Evolutionary conservation across 2,113 vertebrate species (phyloP).

Genomic region (Pheucticus melanocephalus): DNA sequence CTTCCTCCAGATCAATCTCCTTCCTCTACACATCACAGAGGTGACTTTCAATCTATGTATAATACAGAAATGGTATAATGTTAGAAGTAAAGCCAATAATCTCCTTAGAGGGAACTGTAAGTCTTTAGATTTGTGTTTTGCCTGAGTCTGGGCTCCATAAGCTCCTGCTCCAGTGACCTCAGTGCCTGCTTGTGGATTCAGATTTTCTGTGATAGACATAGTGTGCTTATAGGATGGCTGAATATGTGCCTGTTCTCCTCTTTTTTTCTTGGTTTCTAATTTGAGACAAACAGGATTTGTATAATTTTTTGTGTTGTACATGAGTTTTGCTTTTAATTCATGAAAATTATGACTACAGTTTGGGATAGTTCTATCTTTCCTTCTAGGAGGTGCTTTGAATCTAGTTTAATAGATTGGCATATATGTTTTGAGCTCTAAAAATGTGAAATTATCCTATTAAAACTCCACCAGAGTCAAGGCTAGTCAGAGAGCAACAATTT

Average conservation of each 20-base stretch:
- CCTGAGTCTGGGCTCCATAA: background rate
- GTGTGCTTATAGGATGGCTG: background rate
- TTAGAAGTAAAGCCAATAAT: background rate
- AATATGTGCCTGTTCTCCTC: background rate
- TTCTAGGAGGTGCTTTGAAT: background rate
- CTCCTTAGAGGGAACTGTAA: background rate
- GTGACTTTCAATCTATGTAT: background rate
- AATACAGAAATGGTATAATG: background rate
- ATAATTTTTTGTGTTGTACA: background rate
- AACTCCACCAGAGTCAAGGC: background rate
- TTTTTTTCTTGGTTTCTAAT: background rate
- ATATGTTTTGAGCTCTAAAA: background rate
- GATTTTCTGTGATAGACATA: background rate
- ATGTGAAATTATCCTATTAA: background rate
- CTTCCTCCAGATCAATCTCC: background rate
- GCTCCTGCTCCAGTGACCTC: background rate
- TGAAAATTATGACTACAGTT: background rate
- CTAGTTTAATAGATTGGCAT: background rate
- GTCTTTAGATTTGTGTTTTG: background rate
- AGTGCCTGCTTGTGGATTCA: background rate
- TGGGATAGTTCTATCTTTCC: background rate
- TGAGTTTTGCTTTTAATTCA: background rate
- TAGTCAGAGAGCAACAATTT: conserved; percentile 29
- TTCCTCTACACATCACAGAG: background rate
- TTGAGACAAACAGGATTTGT: background rate